Percentiles rank a stretch among this genome's conserved stretches.
These are phyloP conservation scores for Anhinga anhinga DNA, from an alignment of 2,113 vertebrate species.

Conservation along the genomic window DNA sequence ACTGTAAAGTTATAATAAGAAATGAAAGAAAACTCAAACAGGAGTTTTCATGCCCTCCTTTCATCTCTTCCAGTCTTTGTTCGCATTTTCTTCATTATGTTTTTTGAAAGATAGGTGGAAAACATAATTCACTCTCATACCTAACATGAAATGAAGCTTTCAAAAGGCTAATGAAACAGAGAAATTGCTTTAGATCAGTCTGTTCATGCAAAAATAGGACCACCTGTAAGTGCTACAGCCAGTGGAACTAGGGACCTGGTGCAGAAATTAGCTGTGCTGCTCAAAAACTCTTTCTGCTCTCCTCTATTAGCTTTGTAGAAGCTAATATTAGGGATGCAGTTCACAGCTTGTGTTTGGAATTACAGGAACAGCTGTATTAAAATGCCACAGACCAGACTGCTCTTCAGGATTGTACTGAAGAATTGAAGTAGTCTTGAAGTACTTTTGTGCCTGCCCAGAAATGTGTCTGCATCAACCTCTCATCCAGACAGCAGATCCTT, in stretches of 20 bases:
- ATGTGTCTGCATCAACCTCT: not conserved
- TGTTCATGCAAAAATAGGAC: not conserved
- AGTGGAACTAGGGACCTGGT: not conserved
- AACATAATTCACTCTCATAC: not conserved
- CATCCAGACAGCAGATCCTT: not conserved
- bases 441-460: not conserved
- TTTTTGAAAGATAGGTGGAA: not conserved
- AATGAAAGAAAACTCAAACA: not conserved
- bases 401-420: not conserved
- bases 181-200: not conserved
- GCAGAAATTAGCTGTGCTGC: not conserved
- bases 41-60: not conserved
- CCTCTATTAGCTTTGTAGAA: not conserved
- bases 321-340: not conserved
- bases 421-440: not conserved
- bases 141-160: not conserved
- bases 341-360: not conserved
- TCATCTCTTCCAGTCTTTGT: not conserved
- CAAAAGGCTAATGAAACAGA: not conserved
- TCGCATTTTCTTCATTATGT: not conserved
- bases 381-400: not conserved
- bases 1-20: not conserved
- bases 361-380: not conserved
- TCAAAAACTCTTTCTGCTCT: not conserved
- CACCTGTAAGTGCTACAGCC: not conserved